Evolutionary conservation across 2,888 invertebrate species (phyloP).

Genomic region (Bombyx huttoni): DNA sequence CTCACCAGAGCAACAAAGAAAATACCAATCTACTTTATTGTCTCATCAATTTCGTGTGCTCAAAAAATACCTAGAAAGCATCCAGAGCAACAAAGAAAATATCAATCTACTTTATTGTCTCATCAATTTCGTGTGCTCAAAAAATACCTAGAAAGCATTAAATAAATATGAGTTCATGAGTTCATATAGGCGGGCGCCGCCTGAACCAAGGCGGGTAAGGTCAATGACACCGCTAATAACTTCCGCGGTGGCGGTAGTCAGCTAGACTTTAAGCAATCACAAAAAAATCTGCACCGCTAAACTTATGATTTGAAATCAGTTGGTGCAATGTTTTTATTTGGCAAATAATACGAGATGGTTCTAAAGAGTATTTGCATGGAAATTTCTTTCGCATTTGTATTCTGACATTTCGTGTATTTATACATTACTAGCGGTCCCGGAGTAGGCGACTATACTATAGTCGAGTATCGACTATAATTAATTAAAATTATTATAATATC

Average conservation of each 20-base stretch:
- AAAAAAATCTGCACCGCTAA: slow-evolving; percentile 8
- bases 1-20: too few species aligned
- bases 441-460: too few species aligned
- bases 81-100: too few species aligned
- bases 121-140: neutral
- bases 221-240: slow-evolving; percentile 59
- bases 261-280: slow-evolving; percentile 24
- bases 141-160: neutral
- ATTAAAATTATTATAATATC: too few species aligned
- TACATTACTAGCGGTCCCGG: too few species aligned
- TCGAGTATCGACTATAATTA: too few species aligned
- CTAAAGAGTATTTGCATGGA: too few species aligned
- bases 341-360: too few species aligned
- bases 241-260: slow-evolving; percentile 46
- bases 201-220: slow-evolving; percentile 26
- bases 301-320: slow-evolving; percentile 12
- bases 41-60: neutral
- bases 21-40: too few species aligned
- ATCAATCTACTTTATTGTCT: neutral
- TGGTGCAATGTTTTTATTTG: neutral
- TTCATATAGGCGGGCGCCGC: slow-evolving; percentile 35
- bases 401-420: too few species aligned
- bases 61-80: neutral
- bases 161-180: slow-evolving; percentile 2
- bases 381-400: too few species aligned